Base-by-base conservation (phyloP, 2,888 invertebrate genomes). In the Allygus modestus region DNA sequence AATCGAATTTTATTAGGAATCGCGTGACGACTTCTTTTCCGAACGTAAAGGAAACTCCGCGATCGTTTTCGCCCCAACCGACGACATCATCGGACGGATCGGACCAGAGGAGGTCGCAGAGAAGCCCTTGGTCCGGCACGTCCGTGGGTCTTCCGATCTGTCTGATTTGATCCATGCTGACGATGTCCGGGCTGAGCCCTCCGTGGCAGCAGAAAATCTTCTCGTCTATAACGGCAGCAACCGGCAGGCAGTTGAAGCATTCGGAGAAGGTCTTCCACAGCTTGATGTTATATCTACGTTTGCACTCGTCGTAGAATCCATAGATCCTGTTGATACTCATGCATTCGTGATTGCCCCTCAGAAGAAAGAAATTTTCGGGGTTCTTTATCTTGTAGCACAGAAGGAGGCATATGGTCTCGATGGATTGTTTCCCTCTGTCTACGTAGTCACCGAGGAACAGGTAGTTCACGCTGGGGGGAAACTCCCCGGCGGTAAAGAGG, bases 351-450 rank as follows among this genome's bases (percentile, higher is more conserved):
- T 97, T 98, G 90, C 96, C 97, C 89, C 97, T 93, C 86, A 99
- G 93, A 89, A 99, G 93, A 93, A 98, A 98, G 93, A 99, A 98
- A 91, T 99, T 99, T 91, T 99, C 98, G 81, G 98, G 98, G 91
- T 98, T 99, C 93, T 99, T 99, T 90, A 99, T 99, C 93, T 99
- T 99, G 93, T 99, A 99, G 73, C 98, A 98, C 88, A 99, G 93
- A 87, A 98, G 92, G 88, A 99, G 93, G 91, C 99, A 99, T 90
- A 99, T 99, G 17, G 99, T 99, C 92, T 99, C 98, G 89, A 99
- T 92, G 0, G 98, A 98, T 91, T 99, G 98, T 91, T 94, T 94
- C 91, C 95, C 98, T 92, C 95, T 96, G 92, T 95, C 97, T 75
- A 97, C 97, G 89, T 97, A 97, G 90, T 97, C 97, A 28, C 97